Percentiles rank a stretch among this genome's conserved stretches.
Conservation (phyloP, 2,797 vertebrate species). For the Sus cebifrons region DNA sequence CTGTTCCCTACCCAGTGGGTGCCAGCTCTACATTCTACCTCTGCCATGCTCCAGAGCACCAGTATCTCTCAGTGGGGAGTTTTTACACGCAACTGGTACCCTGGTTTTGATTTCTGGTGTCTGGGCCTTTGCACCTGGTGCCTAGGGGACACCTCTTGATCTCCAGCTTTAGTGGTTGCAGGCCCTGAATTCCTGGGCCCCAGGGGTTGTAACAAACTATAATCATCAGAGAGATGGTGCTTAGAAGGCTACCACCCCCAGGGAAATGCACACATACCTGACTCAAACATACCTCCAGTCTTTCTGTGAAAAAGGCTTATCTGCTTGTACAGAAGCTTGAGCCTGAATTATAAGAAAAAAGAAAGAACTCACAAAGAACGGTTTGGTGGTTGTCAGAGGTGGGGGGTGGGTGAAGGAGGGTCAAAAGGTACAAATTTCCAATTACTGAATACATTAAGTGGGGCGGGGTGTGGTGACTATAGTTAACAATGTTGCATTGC, state of each 20-base stretch:
- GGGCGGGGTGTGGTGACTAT: neutral
- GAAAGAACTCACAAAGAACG: neutral
- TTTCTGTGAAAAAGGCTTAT: too few species aligned
- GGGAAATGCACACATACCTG: neutral
- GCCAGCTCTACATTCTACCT: neutral
- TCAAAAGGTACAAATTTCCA: neutral
- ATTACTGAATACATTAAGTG: too few species aligned
- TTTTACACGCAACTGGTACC: too few species aligned
- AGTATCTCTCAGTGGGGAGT: neutral
- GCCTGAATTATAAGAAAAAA: neutral
- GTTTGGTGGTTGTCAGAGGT: neutral
- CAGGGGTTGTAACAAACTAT: neutral
- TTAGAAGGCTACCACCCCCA: neutral
- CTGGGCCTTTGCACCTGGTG: neutral
- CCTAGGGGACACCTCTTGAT: neutral
- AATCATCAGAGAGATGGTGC: neutral
- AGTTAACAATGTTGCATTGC: neutral
- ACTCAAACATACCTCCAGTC: neutral
- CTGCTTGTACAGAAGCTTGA: neutral
- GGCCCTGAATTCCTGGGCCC: neutral
- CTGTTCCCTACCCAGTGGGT: accelerated
- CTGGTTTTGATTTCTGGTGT: neutral
- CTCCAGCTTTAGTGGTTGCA: neutral
- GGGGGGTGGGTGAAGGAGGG: neutral
- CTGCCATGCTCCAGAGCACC: neutral